Evolutionary conservation across 2,888 invertebrate genomes (phyloP), one percentile per base, ranked within the genome.

Genomic region (Erebia palarica): DNA sequence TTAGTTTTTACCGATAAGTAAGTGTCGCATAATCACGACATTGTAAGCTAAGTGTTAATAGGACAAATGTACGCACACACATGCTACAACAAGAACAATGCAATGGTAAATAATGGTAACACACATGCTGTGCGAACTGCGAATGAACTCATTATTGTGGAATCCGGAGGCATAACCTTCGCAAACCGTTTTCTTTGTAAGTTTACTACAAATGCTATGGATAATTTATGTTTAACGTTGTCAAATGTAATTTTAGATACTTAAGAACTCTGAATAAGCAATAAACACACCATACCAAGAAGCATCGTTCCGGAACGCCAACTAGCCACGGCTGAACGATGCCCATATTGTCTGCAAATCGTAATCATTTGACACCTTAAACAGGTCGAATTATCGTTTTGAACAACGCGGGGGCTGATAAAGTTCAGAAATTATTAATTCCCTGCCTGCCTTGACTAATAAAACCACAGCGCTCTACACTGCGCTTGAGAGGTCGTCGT

Each of bases 151-250:
- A 63, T 63, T 63, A 63, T 8, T 14, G 47, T 1, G 63, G 63
- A 47, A 63, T 63, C 63, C 63, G 63, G 63, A 49, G 63, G 27
- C 63, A 60, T 59, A 27, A 27, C 63, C 63, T 63, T 63, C 63
- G 63, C 60, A 11, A 21, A 21, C 10, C 13, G 18, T 63, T 47
- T 47, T 63, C 63, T 49, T 63, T 63, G 63, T 63, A 49, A 14
- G 49, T 44, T 13, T 47, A 11, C 13, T 47, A 13, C 13, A 11
- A 36, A 36, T 36, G 13, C 21, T 58, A 27, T 27, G 27, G 1
- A 14, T 1, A 21, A 16, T 36, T 5, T 36, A 36, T 36, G 36
- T 5, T 36, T 2, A 55, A 18, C 10, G 55, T 18, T 55, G 3
- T 18, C 10, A 55, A 55, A 55, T 10, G 18, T 55, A 10, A 16